These are phyloP conservation scores for Ptychodera flava DNA, from an alignment of 35 echinoderm and acorn worm genomes.

Conservation along the genomic window DNA sequence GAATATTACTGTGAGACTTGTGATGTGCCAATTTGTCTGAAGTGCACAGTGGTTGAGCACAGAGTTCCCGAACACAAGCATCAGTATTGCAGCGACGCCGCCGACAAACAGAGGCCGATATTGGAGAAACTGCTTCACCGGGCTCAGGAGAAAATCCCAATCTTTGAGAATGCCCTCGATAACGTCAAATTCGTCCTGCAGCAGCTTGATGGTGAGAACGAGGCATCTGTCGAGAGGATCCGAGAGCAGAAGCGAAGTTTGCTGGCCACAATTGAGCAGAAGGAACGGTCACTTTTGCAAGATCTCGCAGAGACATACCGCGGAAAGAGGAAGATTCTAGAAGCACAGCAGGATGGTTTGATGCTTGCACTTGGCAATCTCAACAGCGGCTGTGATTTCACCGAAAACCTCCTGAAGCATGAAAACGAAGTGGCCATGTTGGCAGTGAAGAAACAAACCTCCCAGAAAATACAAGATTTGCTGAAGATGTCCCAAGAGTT, in stretches of 20 bases:
- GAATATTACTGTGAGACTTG: slow-evolving; percentile 92
- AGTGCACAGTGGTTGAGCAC: slow-evolving; percentile 55
- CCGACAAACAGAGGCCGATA: slow-evolving; percentile 34
- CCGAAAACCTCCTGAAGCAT: slow-evolving; percentile 69
- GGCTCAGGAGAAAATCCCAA: slow-evolving; percentile 42
- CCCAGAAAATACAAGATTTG: slow-evolving; percentile 31
- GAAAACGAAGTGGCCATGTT: slow-evolving; percentile 78
- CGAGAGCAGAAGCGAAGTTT: slow-evolving; percentile 45
- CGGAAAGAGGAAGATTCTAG: slow-evolving; percentile 41
- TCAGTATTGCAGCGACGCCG: slow-evolving; percentile 42
- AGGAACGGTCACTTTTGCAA: neutral
- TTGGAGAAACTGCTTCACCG: slow-evolving; percentile 48
- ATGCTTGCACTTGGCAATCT: slow-evolving; percentile 75
- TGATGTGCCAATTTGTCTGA: slow-evolving; percentile 77
- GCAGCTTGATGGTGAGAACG: neutral
- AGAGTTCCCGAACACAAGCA: slow-evolving; percentile 41
- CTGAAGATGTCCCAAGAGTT: neutral
- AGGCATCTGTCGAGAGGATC: slow-evolving; percentile 26
- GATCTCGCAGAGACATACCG: slow-evolving; percentile 62
- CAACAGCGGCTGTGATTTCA: slow-evolving; percentile 75
- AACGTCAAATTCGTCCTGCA: slow-evolving; percentile 27
- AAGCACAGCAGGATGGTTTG: slow-evolving; percentile 50
- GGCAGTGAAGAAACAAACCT: slow-evolving; percentile 68
- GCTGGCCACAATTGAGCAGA: slow-evolving; percentile 41
- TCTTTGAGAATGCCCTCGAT: slow-evolving; percentile 40